A percentile compares a stretch with the other conserved stretches of the same genome.
Conservation (phyloP, 92 coral and sea anemone genomes). For the Nematostella vectensis region DNA sequence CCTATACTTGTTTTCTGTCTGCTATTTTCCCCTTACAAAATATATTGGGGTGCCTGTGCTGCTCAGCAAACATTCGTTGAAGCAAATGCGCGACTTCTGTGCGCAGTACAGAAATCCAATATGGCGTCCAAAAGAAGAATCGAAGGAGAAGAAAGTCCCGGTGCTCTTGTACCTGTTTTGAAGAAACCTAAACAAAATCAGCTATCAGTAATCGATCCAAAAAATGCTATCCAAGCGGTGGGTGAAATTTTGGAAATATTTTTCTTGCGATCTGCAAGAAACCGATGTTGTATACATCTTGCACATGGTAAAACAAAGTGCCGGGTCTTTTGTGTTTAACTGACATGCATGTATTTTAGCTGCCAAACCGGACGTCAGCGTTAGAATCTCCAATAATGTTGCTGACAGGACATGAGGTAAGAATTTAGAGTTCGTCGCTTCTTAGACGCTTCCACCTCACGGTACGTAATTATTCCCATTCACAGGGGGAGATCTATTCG, state of each 20-base stretch:
- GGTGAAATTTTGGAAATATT: conserved; percentile 7
- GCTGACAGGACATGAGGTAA: conserved; percentile 91
- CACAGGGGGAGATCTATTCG: conserved; percentile 88
- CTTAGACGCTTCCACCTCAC: too few relatives aligned
- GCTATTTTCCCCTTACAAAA: too few relatives aligned
- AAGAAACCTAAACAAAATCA: conserved; percentile 80
- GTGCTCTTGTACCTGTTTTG: conserved; percentile 67
- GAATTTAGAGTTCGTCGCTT: background rate
- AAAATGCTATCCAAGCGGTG: conserved; percentile 82
- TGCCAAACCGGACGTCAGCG: conserved; percentile 84
- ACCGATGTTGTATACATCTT: too few relatives aligned
- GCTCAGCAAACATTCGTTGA: too few relatives aligned
- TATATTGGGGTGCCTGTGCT: too few relatives aligned
- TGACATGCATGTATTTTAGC: too few relatives aligned
- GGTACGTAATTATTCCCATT: background rate
- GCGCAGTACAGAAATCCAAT: conserved; percentile 26
- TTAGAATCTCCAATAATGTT: conserved; percentile 96
- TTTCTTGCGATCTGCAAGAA: conserved; percentile 1
- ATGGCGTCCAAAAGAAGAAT: conserved; percentile 83
- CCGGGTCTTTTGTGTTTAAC: too few relatives aligned
- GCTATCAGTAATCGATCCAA: conserved; percentile 48
- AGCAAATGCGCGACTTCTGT: background rate
- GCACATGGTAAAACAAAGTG: too few relatives aligned
- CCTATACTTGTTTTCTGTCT: too few relatives aligned
- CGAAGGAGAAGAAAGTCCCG: conserved; percentile 31